Evolutionary conservation across 2,797 vertebrate species (phyloP).

Genomic region (Sylvia borin): DNA sequence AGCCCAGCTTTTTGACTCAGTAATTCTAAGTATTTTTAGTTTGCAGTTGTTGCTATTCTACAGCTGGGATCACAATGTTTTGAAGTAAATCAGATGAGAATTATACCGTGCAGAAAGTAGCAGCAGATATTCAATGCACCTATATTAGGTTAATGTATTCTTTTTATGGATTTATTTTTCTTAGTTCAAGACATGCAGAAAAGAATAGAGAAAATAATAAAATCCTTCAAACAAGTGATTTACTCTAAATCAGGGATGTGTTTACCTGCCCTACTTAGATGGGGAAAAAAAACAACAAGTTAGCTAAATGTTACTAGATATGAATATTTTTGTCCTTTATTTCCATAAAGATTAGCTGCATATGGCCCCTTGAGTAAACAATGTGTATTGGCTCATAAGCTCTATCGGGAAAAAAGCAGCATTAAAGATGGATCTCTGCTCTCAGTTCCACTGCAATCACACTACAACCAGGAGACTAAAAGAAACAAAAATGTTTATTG

Average conservation of each 20-base stretch:
- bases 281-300: conserved; percentile 56
- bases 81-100: conserved; percentile 69
- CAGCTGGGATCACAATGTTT: conserved; percentile 67
- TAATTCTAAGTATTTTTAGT: conserved; percentile 57
- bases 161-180: conserved; percentile 68
- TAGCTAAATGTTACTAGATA: conserved; percentile 71
- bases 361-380: conserved; percentile 62
- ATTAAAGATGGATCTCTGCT: conserved; percentile 60
- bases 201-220: conserved; percentile 58
- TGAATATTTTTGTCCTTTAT: conserved; percentile 76
- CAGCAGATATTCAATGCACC: conserved; percentile 52
- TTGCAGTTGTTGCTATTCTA: conserved; percentile 42
- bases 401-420: conserved; percentile 19
- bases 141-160: conserved; percentile 72
- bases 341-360: conserved; percentile 76
- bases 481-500: conserved; percentile 72
- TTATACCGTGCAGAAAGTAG: conserved; percentile 22
- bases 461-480: conserved; percentile 48
- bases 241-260: conserved; percentile 65
- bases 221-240: conserved; percentile 69
- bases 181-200: conserved; percentile 27
- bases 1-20: conserved; percentile 24
- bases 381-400: conserved; percentile 21
- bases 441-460: conserved; percentile 68
- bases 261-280: conserved; percentile 73